Evolutionary conservation across 1,140 invertebrate genomes (phyloP).

Genomic region (Megathymus violae): DNA sequence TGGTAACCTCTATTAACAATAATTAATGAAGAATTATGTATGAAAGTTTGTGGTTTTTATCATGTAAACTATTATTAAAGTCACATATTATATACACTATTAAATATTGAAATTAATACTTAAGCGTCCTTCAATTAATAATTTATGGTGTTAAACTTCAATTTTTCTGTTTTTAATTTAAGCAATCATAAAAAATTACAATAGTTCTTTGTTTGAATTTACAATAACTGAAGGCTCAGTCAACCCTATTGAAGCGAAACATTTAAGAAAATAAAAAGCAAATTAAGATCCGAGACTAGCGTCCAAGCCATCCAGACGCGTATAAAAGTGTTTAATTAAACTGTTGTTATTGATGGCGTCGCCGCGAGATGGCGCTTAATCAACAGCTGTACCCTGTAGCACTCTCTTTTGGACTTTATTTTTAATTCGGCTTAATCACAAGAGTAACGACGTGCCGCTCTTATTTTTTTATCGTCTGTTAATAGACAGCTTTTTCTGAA

Average conservation of each 20-base stretch:
- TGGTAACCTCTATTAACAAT: constrained; percentile 23
- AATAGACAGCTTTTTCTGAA: not conserved
- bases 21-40: constrained; percentile 31
- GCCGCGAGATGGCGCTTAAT: constrained; percentile 80
- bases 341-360: constrained; percentile 80
- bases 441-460: constrained; percentile 60
- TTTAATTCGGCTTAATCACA: constrained; percentile 76
- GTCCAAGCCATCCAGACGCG: constrained; percentile 64
- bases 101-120: constrained; percentile 9
- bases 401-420: constrained; percentile 68
- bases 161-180: not conserved
- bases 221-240: constrained; percentile 24
- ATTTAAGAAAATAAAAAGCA: constrained; percentile 64
- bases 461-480: constrained; percentile 52
- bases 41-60: constrained; percentile 42
- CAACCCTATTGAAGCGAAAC: constrained; percentile 63
- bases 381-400: constrained; percentile 58
- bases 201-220: constrained; percentile 49
- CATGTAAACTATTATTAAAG: constrained; percentile 31
- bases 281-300: constrained; percentile 72
- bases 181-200: not conserved
- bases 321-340: constrained; percentile 83
- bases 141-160: too few relatives aligned
- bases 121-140: not conserved
- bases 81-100: not conserved